These are phyloP conservation scores for Micoletzkya japonica DNA, from an alignment of 2,888 invertebrate species.

Conservation along the genomic window DNA sequence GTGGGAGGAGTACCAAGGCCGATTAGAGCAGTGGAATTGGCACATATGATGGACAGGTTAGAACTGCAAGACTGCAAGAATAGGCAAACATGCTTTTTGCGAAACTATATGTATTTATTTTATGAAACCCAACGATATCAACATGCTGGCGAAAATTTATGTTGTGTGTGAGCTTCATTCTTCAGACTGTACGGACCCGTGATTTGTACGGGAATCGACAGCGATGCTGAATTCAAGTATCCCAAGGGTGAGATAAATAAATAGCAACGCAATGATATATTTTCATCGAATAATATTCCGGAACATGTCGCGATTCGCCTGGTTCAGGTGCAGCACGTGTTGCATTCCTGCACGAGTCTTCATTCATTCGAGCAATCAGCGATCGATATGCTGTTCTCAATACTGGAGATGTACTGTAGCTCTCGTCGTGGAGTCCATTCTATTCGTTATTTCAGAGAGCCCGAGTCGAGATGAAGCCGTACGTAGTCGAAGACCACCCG, in stretches of 20 bases:
- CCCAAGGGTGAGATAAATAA: slow-evolving; percentile 82
- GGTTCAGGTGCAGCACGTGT: slow-evolving; percentile 86
- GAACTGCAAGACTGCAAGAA: neutral
- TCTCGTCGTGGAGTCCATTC: neutral
- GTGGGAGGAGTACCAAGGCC: slow-evolving; percentile 99
- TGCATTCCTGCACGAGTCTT: slow-evolving; percentile 97
- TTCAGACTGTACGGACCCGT: slow-evolving; percentile 90
- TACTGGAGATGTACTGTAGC: slow-evolving; percentile 69
- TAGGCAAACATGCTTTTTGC: neutral
- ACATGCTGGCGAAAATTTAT: neutral
- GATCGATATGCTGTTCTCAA: slow-evolving; percentile 96
- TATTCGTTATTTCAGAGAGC: slow-evolving; percentile 11
- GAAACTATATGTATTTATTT: neutral
- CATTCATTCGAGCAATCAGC: slow-evolving; percentile 97
- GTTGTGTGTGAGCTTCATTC: neutral
- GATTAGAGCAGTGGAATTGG: slow-evolving; percentile 94
- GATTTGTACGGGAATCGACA: slow-evolving; percentile 98
- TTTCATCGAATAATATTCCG: no score
- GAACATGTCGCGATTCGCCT: no score
- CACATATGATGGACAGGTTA: slow-evolving; percentile 91
- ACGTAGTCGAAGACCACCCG: slow-evolving; percentile 98
- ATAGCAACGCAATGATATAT: no score
- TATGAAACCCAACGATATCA: no score
- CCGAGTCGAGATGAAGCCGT: slow-evolving; percentile 89
- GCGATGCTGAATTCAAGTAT: slow-evolving; percentile 97